Evolutionary conservation across 2,113 vertebrate genomes (phyloP), one percentile per base, ranked within the genome.

Genomic region (Crotalus tigris): DNA sequence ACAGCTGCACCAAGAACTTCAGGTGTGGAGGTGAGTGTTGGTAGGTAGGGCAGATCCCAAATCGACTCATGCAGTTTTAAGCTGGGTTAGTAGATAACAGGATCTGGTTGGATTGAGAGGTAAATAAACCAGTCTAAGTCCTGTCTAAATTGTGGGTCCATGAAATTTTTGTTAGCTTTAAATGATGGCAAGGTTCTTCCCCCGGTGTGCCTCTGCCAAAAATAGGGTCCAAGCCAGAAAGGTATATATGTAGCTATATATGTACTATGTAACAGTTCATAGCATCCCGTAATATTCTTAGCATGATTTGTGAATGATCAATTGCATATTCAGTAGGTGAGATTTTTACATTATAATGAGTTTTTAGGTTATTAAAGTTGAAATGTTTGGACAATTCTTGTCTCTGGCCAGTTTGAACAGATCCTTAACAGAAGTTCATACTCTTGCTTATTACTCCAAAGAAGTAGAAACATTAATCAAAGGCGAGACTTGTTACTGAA

Each of bases 1-100:
- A 81, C 21, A 1, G 39, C 0, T 94, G 93, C 61, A 11, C 0
- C 12, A 87, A 58, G 85, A 39, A 39, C 4, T 1, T 39, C 13
- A 2, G 0, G 1, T 94, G 93, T 39, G 93, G 93, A 86, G 89
- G 93, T 94, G 88, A 92, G 93, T 17, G 13, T 1, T 23, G 15
- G 5, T n/a, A 53, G 23, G 17, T 51, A 46, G 17, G 26, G 15
- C 11, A 0, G 21, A 26, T 17, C 24, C 23, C 12, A 87, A 87
- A 92, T 24, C 6, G 26, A 4, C 53, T 7, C 46, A 59, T 5
- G 33, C 4, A 17, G 49, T 15, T 85, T 55, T 49, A 26, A 51
- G 17, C 19, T 15, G 19, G 39, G 2, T 8, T 10, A 44, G 21
- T 3, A n/a, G 11, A 21, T 13, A 46, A 49, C 7, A 6, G 33